These are phyloP conservation scores for Trissolcus basalis DNA, from an alignment of 1,140 invertebrate genomes.

Conservation along the genomic window DNA sequence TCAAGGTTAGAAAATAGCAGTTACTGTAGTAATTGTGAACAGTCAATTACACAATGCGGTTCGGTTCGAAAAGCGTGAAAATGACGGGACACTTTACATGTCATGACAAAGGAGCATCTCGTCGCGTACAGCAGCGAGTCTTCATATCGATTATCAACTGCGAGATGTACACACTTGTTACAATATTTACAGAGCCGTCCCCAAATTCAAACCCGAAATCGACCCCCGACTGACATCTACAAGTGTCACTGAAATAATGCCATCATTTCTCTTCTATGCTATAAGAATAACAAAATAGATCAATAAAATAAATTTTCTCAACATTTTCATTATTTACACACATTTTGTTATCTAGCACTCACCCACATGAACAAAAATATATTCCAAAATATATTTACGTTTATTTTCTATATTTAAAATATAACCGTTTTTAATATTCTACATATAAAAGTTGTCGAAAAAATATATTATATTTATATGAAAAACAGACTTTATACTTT, in stretches of 20 bases:
- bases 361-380: too few species aligned
- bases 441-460: too few species aligned
- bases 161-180: constrained; percentile 70
- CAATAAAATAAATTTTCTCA: too few species aligned
- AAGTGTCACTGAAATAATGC: constrained; percentile 64
- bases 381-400: too few species aligned
- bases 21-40: constrained; percentile 44
- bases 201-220: constrained; percentile 64
- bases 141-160: constrained; percentile 63
- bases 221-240: constrained; percentile 66
- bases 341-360: too few species aligned
- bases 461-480: too few species aligned
- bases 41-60: constrained; percentile 52
- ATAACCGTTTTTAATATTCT: too few species aligned
- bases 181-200: constrained; percentile 75
- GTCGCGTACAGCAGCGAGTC: constrained; percentile 49
- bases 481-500: too few species aligned
- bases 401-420: too few species aligned
- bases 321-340: too few species aligned
- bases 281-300: neutral
- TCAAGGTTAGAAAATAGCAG: constrained; percentile 4
- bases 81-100: constrained; percentile 66
- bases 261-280: neutral
- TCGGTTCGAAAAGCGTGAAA: constrained; percentile 64
- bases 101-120: constrained; percentile 53